Percentiles rank a stretch among this genome's conserved stretches.
phyloP scores from a whole-genome alignment of 2,888 invertebrate genomes.

The Philereme vetulata region DNA sequence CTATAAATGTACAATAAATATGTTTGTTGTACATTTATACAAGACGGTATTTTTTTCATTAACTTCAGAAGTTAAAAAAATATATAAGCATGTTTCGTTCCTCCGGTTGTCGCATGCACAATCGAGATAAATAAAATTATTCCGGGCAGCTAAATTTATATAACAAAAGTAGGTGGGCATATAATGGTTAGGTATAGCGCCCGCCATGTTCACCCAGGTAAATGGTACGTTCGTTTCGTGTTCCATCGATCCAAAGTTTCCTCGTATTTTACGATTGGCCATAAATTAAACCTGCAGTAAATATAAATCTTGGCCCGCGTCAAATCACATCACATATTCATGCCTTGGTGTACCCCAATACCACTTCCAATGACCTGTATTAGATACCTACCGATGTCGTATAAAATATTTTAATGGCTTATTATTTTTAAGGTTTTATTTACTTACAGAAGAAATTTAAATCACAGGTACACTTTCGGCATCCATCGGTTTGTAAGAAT shows the following conservation, averaged over 20 bases:
- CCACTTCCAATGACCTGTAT: slow-evolving; percentile 47
- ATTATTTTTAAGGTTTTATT: slow-evolving; percentile 23
- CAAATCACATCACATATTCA: slow-evolving; percentile 77
- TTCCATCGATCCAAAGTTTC: slow-evolving; percentile 62
- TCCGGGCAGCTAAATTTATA: slow-evolving; percentile 1
- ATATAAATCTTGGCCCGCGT: slow-evolving; percentile 76
- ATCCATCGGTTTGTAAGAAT: no score
- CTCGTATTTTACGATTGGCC: slow-evolving; percentile 67
- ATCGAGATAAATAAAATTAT: slow-evolving; percentile 19
- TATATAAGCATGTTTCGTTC: neutral
- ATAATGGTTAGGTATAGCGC: slow-evolving; percentile 9
- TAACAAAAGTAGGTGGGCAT: slow-evolving; percentile 4
- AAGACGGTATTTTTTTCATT: no score
- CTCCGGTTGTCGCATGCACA: neutral
- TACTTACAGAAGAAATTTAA: slow-evolving; percentile 15
- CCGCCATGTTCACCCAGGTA: slow-evolving; percentile 24
- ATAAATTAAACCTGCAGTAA: slow-evolving; percentile 78
- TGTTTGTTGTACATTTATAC: no score
- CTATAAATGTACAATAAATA: no score
- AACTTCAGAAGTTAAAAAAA: no score
- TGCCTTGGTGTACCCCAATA: slow-evolving; percentile 59
- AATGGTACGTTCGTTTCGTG: slow-evolving; percentile 25
- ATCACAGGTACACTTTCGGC: neutral
- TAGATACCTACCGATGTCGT: slow-evolving; percentile 31
- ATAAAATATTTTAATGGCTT: slow-evolving; percentile 21